These are phyloP conservation scores for Drosophila borborema DNA, from an alignment of 2,888 invertebrate genomes.

Conservation along the genomic window DNA sequence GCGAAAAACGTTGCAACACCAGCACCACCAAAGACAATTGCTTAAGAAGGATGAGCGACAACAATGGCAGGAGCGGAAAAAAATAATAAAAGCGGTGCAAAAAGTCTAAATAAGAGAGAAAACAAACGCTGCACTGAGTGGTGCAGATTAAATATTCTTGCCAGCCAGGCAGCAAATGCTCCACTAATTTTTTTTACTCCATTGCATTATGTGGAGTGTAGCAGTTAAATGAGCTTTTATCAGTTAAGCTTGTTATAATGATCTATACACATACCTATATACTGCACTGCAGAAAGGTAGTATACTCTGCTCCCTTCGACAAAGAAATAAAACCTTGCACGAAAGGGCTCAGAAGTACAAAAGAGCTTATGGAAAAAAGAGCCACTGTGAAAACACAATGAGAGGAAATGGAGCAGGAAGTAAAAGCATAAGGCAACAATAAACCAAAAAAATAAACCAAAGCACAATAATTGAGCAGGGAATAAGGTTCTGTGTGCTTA, in stretches of 20 bases:
- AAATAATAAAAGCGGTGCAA: conserved; percentile 21
- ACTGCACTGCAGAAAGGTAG: background rate
- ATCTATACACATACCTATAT: background rate
- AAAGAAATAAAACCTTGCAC: background rate
- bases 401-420: conserved; percentile 54
- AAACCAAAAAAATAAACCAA: conserved; percentile 22
- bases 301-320: no score
- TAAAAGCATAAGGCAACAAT: conserved; percentile 53
- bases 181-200: background rate
- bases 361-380: background rate
- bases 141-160: background rate
- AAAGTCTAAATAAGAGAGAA: conserved; percentile 4
- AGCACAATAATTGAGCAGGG: conserved; percentile 25
- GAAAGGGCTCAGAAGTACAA: background rate
- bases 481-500: conserved; percentile 49
- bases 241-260: background rate
- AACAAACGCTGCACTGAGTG: background rate
- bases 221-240: background rate
- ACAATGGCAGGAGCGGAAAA: conserved; percentile 47
- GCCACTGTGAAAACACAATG: conserved; percentile 15
- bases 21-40: conserved; percentile 8
- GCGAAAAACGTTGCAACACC: conserved; percentile 31
- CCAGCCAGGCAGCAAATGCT: background rate
- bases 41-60: conserved; percentile 28
- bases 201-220: background rate